Conservation (phyloP, 2,888 invertebrate genomes). For the Cephalotes varians region DNA sequence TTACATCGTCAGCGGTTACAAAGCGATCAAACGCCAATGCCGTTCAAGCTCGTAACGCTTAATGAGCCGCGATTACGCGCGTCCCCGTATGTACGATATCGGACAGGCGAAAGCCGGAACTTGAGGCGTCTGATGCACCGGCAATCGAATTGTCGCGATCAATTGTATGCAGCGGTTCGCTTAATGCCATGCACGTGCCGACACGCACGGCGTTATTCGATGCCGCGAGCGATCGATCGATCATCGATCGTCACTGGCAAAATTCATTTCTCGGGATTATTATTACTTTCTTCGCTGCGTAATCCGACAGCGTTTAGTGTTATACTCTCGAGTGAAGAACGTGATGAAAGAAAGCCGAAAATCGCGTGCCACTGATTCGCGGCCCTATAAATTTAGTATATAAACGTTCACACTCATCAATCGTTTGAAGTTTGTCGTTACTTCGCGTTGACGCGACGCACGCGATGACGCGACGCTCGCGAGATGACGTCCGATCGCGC, state of each 20-base stretch:
- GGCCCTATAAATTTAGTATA: background rate
- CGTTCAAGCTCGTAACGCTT: slow-evolving; percentile 32
- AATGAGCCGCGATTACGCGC: slow-evolving; percentile 45
- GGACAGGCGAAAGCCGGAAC: slow-evolving; percentile 40
- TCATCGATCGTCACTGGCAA: background rate
- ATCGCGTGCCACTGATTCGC: background rate
- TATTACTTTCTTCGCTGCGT: background rate
- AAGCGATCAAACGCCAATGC: slow-evolving; percentile 31
- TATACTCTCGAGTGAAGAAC: background rate
- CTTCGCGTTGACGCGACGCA: background rate
- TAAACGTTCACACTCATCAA: background rate
- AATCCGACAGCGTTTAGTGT: background rate
- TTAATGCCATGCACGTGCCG: slow-evolving; percentile 40
- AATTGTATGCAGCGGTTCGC: slow-evolving; percentile 40
- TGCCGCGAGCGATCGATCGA: background rate
- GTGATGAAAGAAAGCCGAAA: background rate
- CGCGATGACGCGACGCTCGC: background rate
- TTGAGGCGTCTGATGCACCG: slow-evolving; percentile 46
- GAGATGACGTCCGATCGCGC: slow-evolving; percentile 29
- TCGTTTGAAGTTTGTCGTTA: too few relatives aligned
- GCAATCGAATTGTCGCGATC: slow-evolving; percentile 42
- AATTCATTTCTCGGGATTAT: background rate
- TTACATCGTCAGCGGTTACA: background rate
- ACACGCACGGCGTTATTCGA: background rate
- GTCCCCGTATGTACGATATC: slow-evolving; percentile 1